Conservation (phyloP, 1,140 invertebrate genomes). For the Ooceraea biroi region DNA sequence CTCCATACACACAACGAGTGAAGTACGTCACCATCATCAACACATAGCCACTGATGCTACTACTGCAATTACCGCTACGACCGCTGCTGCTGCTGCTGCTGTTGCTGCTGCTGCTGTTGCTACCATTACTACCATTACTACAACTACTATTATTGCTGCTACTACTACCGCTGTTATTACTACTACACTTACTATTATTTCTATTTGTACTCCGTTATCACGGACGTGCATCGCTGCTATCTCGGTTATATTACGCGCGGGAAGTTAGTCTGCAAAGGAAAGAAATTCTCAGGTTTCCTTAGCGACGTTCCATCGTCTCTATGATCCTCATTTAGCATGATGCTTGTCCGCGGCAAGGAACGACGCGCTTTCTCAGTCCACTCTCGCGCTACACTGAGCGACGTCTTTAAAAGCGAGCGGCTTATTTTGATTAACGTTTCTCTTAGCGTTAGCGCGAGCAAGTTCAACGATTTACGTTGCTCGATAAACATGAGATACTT, state of each 20-base stretch:
- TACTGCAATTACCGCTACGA: conserved; percentile 16
- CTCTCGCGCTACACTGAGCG: neutral
- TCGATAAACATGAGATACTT: conserved; percentile 59
- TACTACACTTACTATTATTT: conserved; percentile 64
- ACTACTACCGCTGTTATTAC: neutral
- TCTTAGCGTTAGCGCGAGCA: conserved; percentile 38
- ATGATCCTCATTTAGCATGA: conserved; percentile 30
- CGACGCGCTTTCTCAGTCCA: conserved; percentile 3
- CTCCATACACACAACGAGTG: conserved; percentile 69
- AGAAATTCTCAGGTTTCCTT: conserved; percentile 65
- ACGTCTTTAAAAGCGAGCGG: conserved; percentile 28
- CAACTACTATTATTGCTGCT: conserved; percentile 39
- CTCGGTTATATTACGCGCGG: conserved; percentile 56
- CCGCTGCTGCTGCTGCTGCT: conserved; percentile 44
- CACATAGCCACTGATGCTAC: conserved; percentile 54
- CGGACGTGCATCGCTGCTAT: conserved; percentile 59
- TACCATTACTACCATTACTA: conserved; percentile 18
- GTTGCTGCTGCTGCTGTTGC: conserved; percentile 11
- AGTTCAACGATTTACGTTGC: conserved; percentile 52
- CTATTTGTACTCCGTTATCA: conserved; percentile 62
- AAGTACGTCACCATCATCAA: conserved; percentile 68
- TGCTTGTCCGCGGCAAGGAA: neutral
- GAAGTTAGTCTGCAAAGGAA: conserved; percentile 58
- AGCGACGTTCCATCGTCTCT: conserved; percentile 39
- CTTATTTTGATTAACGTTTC: conserved; percentile 53